These are phyloP conservation scores for Drosophila robusta DNA, from an alignment of 2,888 invertebrate genomes.

Conservation along the genomic window DNA sequence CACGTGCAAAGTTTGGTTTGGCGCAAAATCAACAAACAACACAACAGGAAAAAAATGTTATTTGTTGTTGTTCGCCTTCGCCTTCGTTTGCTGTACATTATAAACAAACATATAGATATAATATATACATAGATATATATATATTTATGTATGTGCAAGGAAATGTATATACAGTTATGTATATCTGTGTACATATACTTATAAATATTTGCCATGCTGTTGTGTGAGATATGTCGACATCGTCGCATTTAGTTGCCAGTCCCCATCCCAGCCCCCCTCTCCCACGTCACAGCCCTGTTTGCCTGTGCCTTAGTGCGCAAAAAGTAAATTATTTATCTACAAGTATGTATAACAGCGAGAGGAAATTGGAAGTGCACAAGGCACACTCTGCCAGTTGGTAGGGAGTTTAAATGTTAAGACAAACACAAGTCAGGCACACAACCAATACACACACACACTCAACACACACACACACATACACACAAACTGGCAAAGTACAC, in stretches of 20 bases:
- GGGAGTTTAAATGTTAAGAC: slow-evolving; percentile 74
- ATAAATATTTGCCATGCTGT: slow-evolving; percentile 71
- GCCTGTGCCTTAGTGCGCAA: slow-evolving; percentile 80
- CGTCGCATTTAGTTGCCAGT: slow-evolving; percentile 58
- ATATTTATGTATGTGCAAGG: slow-evolving; percentile 20
- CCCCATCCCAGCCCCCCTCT: slow-evolving; percentile 6
- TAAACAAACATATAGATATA: slow-evolving; percentile 67
- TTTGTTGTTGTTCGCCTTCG: slow-evolving; percentile 30
- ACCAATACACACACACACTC: slow-evolving; percentile 19
- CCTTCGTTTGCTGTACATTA: slow-evolving; percentile 56
- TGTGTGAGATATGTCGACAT: slow-evolving; percentile 71
- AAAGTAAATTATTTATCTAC: slow-evolving; percentile 82
- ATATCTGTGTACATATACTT: slow-evolving; percentile 48
- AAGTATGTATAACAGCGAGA: slow-evolving; percentile 54
- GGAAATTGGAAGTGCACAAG: slow-evolving; percentile 70
- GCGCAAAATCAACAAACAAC: slow-evolving; percentile 71
- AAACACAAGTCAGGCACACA: slow-evolving; percentile 69
- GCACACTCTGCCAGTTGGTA: slow-evolving; percentile 20
- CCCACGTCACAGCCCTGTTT: slow-evolving; percentile 44
- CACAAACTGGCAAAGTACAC: slow-evolving; percentile 52
- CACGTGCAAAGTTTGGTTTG: slow-evolving; percentile 74
- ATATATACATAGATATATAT: slow-evolving; percentile 25
- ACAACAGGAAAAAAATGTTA: slow-evolving; percentile 36
- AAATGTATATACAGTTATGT: slow-evolving; percentile 32
- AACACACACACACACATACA: slow-evolving; percentile 13